Conservation (phyloP, 2,797 vertebrate genomes). For the Girardinus metallicus region DNA sequence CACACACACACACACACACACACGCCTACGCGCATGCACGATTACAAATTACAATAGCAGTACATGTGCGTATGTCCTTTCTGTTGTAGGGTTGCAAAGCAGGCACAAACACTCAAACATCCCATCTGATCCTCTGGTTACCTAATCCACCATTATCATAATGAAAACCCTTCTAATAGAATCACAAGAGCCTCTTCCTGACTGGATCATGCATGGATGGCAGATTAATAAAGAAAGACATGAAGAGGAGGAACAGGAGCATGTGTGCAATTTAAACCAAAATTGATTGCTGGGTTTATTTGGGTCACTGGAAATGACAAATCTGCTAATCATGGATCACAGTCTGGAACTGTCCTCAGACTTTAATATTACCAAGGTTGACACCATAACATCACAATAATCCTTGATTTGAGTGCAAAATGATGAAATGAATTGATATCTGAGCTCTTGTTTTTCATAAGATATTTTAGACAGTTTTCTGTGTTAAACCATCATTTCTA, state of each 20-base stretch:
- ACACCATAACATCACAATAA: background rate
- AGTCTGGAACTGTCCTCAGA: background rate
- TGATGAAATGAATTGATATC: background rate
- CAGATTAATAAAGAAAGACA: constrained; percentile 71
- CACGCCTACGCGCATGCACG: too few relatives aligned
- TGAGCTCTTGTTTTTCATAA: background rate
- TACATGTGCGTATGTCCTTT: constrained; percentile 25
- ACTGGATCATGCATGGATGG: constrained; percentile 69
- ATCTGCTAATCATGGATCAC: constrained; percentile 16
- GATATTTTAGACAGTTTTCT: background rate
- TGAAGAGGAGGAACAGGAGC: constrained; percentile 35
- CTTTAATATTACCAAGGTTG: background rate
- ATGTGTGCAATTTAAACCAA: constrained; percentile 33
- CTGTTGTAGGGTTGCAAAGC: constrained; percentile 29
- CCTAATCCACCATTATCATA: constrained; percentile 80
- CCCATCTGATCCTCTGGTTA: constrained; percentile 46
- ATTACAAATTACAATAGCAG: background rate
- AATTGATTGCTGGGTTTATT: constrained; percentile 61
- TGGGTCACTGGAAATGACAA: constrained; percentile 52
- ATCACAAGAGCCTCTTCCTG: constrained; percentile 67
- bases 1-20: background rate
- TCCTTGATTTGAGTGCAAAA: background rate
- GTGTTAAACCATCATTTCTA: background rate
- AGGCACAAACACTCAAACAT: constrained; percentile 44
- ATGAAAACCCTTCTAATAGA: constrained; percentile 81